Conservation (phyloP, 2,888 invertebrate genomes). For the Podotricha telesiphe region DNA sequence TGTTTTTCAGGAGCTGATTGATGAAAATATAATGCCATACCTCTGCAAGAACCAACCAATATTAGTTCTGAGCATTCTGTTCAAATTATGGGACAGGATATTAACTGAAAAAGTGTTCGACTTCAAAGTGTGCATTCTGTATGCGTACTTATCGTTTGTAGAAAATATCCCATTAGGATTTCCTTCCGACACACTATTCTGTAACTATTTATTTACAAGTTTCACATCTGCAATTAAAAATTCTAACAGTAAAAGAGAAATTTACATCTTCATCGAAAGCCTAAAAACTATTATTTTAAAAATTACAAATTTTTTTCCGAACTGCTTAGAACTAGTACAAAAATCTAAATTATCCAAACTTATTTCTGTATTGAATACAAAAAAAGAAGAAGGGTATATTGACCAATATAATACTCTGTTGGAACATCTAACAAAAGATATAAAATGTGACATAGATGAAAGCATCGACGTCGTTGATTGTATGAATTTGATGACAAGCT, state of each 20-base stretch:
- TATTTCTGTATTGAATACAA: conserved; percentile 79
- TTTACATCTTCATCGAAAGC: conserved; percentile 65
- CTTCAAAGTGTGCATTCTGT: conserved; percentile 80
- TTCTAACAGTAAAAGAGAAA: conserved; percentile 56
- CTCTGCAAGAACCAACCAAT: conserved; percentile 74
- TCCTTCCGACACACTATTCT: conserved; percentile 79
- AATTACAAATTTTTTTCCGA: conserved; percentile 55
- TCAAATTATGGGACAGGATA: conserved; percentile 76
- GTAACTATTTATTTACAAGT: conserved; percentile 82
- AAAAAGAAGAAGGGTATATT: conserved; percentile 60
- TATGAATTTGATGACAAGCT: conserved; percentile 34
- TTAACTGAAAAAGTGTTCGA: conserved; percentile 73
- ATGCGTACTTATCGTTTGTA: conserved; percentile 82
- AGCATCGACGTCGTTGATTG: conserved; percentile 70
- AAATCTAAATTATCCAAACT: conserved; percentile 79
- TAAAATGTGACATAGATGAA: conserved; percentile 68
- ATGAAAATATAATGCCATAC: conserved; percentile 63
- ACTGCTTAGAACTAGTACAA: conserved; percentile 67
- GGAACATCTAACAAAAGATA: conserved; percentile 79
- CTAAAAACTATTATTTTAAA: conserved; percentile 69
- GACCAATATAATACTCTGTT: conserved; percentile 70
- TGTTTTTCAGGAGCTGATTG: conserved; percentile 50
- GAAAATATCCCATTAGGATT: conserved; percentile 67
- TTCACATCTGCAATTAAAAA: conserved; percentile 78
- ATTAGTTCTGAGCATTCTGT: conserved; percentile 80